Conservation (phyloP, 2,888 invertebrate species). For the Melinaea marsaeus region DNA sequence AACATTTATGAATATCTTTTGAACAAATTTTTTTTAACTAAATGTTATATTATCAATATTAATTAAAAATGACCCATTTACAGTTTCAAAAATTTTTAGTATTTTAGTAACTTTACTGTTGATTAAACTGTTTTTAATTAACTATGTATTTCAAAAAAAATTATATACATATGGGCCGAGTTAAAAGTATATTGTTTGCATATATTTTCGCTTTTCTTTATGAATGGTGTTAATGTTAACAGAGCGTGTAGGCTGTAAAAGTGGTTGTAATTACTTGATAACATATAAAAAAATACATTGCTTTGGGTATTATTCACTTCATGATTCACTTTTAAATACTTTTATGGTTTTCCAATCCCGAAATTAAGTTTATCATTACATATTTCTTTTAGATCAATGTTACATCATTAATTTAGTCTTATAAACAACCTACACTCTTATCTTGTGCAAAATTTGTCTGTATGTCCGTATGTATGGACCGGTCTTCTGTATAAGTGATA, state of each 20-base stretch:
- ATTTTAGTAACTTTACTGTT: conserved; percentile 22
- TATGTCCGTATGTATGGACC: background rate
- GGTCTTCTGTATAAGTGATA: background rate
- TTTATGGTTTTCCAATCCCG: background rate
- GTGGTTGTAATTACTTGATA: background rate
- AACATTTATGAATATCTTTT: too few relatives aligned
- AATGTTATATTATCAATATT: too few relatives aligned
- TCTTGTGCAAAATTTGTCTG: background rate
- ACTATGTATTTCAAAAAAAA: conserved; percentile 19
- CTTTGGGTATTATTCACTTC: background rate
- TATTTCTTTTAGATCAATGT: background rate
- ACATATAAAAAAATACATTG: background rate
- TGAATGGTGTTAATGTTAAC: background rate
- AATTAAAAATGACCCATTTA: background rate
- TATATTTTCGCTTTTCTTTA: conserved; percentile 14
- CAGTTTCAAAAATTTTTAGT: conserved; percentile 2
- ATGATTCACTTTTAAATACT: background rate
- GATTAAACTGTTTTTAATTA: conserved; percentile 20
- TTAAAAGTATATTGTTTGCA: conserved; percentile 7
- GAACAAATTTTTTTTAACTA: too few relatives aligned
- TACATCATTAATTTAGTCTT: background rate
- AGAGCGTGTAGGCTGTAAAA: background rate
- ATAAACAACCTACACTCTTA: background rate
- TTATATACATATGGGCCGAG: conserved; percentile 14
- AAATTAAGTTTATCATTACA: background rate